Base-by-base conservation (phyloP, 2,888 invertebrate species). In the Amblyjoppa fuscipennis region DNA sequence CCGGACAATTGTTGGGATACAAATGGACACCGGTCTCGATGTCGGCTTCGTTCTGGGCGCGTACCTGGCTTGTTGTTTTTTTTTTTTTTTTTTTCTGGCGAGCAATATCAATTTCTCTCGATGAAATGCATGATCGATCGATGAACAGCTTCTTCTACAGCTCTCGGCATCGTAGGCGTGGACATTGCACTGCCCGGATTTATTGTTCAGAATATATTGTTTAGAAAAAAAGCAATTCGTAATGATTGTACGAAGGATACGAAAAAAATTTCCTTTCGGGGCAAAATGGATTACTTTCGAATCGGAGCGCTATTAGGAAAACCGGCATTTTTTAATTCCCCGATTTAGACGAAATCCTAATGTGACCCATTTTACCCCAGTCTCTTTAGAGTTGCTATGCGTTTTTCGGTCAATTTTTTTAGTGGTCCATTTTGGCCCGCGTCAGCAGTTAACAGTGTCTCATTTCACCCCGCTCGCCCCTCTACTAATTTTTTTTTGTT, bases 1-100 rank as follows among this genome's bases (percentile, higher is more conserved):
- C 87, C 85, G 83, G 71, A 78, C 84, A 84, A 85, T 88, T 66
- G 75, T 66, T 38, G 84, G 84, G 53, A 85, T 85, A 87, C 84
- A 80, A 87, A 88, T 88, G 80, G 82, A 80, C 78, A 81, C 76
- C 78, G 73, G 64, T 73, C 56, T 74, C 71, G 51, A 56, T 68
- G 34, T 34, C 20, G 45, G 28, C 64, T 76, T 49, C 51, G 68
- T n/a, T 41, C 71, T 49, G 38, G 11, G n/a, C 76, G 25, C 76
- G 28, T 76, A 61, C 45, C 45, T 6, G 25, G 38, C 16, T 13
- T 64, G 28, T 61, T 25, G 68, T 66, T 20, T 20, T 38, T 73
- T 59, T 66, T 61, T 61, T 61, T 61, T 59, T 64, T 49, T 75
- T 64, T 28, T 20, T 2, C 31, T 49, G 9, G 61, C 28, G 16